Evolutionary conservation across 2,113 vertebrate species (phyloP), one percentile per base, ranked within the genome.

Genomic region (Eptesicus fuscus): DNA sequence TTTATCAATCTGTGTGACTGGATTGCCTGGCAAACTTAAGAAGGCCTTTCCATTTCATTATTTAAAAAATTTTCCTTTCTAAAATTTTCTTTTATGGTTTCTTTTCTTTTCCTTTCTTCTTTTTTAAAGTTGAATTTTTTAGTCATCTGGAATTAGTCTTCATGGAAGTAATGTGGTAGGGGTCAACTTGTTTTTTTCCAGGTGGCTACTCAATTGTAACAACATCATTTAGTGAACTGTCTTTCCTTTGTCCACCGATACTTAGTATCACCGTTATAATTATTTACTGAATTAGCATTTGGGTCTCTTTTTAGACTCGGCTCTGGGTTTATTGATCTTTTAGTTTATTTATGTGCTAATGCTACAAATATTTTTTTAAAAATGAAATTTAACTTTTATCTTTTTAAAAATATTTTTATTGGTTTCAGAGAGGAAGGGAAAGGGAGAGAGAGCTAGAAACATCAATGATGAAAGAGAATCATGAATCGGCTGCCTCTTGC

Each of bases 41-140:
- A 61, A 70, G 23, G 14, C 8, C 13, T 18, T 95, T 82, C n/a
- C 3, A 51, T 11, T 91, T n/a, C 25, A 78, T 83, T 85, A 88
- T 92, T 88, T 14, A 35, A 91, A 70, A 65, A 42, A 40, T 83
- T 82, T 20, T 93, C 11, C 17, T 40, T 71, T 83, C 84, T 88
- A 74, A 65, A 85, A 84, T 77, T 89, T 30, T 16, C 20, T 85
- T 74, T 63, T 61, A 63, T 53, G 6, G 1, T 61, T 93, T 83
- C 17, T 94, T 76, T 80, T 28, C 2, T 37, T 69, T 76, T 88
- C 67, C 23, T 63, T 83, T 70, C 35, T 94, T 83, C 56, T 77
- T 88, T 92, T 88, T 74, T 59, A 73, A 44, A 49, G 14, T 85
- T 95, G 74, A 86, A 65, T 30, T 32, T 73, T 80, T 83, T 71